A percentile compares a stretch with the other conserved stretches of the same genome.
phyloP scores from a whole-genome alignment of 2,888 invertebrate genomes.

The Acanthosepion lycidas region DNA sequence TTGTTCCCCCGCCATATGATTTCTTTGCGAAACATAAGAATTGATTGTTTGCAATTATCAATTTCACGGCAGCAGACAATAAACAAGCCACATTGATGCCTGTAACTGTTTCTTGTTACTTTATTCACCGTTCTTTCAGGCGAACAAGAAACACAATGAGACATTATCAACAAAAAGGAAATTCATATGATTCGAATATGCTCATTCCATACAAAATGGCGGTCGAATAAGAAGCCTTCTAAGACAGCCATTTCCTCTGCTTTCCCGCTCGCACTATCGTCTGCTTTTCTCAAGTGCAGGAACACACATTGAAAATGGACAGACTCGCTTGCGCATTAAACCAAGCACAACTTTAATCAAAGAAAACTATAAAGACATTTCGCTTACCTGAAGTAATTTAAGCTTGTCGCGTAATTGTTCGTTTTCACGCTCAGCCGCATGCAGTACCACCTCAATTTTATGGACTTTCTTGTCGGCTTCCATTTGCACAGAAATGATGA shows the following conservation, averaged over 20 bases:
- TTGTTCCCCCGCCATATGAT: too few relatives aligned
- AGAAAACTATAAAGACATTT: neutral
- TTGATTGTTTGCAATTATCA: too few relatives aligned
- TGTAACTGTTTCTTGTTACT: too few relatives aligned
- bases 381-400: neutral
- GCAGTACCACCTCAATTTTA: neutral
- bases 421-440: neutral
- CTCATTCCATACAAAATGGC: neutral
- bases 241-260: neutral
- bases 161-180: neutral
- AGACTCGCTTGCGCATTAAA: too few relatives aligned
- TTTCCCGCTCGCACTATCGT: neutral
- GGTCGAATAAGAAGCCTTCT: neutral
- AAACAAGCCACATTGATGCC: too few relatives aligned
- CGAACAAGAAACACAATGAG: neutral
- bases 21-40: too few relatives aligned
- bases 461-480: slow-evolving; percentile 57
- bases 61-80: too few relatives aligned
- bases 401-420: slow-evolving; percentile 34
- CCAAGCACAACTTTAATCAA: neutral
- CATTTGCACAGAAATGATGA: slow-evolving; percentile 57
- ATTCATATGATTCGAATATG: neutral
- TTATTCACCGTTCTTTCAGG: neutral
- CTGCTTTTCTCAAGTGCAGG: neutral
- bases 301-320: neutral